These are phyloP conservation scores for Coranthus polyacanthus DNA, from an alignment of 2,797 vertebrate genomes.

Conservation along the genomic window DNA sequence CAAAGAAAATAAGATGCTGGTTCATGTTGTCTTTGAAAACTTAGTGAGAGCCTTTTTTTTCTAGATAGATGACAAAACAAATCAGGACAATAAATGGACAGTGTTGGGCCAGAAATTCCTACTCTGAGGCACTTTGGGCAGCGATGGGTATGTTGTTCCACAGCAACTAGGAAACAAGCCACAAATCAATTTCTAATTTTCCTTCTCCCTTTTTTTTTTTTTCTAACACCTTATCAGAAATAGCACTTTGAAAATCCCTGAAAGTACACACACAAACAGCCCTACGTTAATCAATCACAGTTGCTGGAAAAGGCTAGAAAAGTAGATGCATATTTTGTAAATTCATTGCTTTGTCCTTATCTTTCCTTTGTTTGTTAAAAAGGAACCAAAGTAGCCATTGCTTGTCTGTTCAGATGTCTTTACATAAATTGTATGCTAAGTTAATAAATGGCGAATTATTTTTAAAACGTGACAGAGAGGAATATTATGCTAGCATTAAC, in stretches of 20 bases:
- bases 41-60: not conserved
- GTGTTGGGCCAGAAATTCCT: conserved; percentile 14
- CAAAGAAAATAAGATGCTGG: conserved; percentile 12
- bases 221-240: conserved; percentile 35
- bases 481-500: conserved; percentile 52
- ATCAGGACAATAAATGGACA: conserved; percentile 28
- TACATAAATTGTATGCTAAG: conserved; percentile 39
- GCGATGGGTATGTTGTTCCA: conserved; percentile 29
- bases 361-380: conserved; percentile 35
- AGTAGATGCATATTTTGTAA: conserved; percentile 70
- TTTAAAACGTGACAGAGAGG: conserved; percentile 53
- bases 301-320: conserved; percentile 27
- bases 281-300: conserved; percentile 20
- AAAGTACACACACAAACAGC: conserved; percentile 22
- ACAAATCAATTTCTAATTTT: conserved; percentile 51
- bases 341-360: conserved; percentile 22
- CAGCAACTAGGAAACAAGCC: conserved; percentile 58
- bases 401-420: conserved; percentile 55
- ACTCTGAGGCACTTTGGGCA: conserved; percentile 59
- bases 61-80: conserved; percentile 17
- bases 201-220: not conserved
- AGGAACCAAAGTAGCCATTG: conserved; percentile 75
- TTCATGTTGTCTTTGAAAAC: conserved; percentile 18
- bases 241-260: conserved; percentile 66
- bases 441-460: conserved; percentile 64